Evolutionary conservation across 2,113 vertebrate species (phyloP).

Genomic region (Agapornis roseicollis): DNA sequence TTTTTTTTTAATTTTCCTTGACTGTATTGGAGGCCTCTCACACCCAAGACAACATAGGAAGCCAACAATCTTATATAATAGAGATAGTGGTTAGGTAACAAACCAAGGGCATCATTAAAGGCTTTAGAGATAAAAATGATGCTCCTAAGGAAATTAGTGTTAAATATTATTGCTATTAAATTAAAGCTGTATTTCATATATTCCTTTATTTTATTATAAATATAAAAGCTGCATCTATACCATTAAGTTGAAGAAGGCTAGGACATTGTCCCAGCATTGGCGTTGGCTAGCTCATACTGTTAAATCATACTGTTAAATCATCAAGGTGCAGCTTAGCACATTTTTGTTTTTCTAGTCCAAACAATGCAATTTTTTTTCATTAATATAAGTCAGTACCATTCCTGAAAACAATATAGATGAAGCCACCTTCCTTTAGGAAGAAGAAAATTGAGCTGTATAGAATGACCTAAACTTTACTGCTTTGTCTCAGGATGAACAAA

Average conservation of each 20-base stretch:
- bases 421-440: neutral
- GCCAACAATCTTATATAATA: neutral
- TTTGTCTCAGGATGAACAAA: neutral
- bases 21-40: neutral
- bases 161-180: neutral
- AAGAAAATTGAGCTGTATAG: neutral
- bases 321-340: neutral
- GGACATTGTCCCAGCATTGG: neutral
- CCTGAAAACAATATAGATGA: neutral
- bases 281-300: neutral
- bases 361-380: neutral
- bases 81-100: neutral
- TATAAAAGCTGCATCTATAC: neutral
- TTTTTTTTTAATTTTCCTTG: neutral
- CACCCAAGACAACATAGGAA: neutral
- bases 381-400: neutral
- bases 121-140: neutral
- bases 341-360: neutral
- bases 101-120: neutral
- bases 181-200: neutral
- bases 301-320: neutral
- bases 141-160: neutral
- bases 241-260: neutral
- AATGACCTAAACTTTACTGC: neutral
- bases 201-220: neutral